Evolutionary conservation across 2,797 vertebrate species (phyloP), one percentile per base, ranked within the genome.

Genomic region (Poeciliopsis turneri): DNA sequence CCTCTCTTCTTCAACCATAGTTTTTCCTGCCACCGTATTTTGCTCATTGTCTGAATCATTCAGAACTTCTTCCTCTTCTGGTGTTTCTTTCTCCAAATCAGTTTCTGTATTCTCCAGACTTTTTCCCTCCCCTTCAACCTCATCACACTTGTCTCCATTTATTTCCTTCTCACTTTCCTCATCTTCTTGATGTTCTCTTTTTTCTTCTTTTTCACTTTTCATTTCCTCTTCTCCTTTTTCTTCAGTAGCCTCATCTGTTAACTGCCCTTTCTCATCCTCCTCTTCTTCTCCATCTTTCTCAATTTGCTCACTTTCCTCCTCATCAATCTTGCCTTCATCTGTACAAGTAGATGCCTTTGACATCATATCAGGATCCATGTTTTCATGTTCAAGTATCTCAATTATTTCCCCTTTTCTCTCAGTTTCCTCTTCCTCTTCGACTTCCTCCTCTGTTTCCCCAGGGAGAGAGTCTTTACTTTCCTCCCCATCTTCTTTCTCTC

Each of bases 1-100:
- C 16, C 12, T 77, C 39, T 86, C 85, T 30, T 77, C 78, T 66
- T 84, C 74, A 47, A 79, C 57, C 47, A 18, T 18, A 16, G 1
- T 78, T 59, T 89, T 75, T 25, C 30, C 57, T 68, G 46, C 28
- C 74, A 49, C 51, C 5, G 61, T n/a, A 39, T 73, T 51, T 73
- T 86, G 82, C 39, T 72, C 78, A 18, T 0, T 25, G 72, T 79
- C 76, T 0, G 30, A 46, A 12, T 87, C 76, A 16, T 89, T 78
- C 13, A 57, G 10, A 36, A 6, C 12, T 15, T 84, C 77, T 46
- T 45, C 64, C 9, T 76, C 64, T 33, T 76, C 82, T 39, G 5
- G 45, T 20, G 71, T 81, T 80, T 85, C 76, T 68, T 81, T 73
- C 20, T 80, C 66, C 33, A 45, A 1, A 41, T 47, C 57, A 4